These are phyloP conservation scores for Anneissia japonica DNA, from an alignment of 35 echinoderm and acorn worm genomes.

Conservation along the genomic window DNA sequence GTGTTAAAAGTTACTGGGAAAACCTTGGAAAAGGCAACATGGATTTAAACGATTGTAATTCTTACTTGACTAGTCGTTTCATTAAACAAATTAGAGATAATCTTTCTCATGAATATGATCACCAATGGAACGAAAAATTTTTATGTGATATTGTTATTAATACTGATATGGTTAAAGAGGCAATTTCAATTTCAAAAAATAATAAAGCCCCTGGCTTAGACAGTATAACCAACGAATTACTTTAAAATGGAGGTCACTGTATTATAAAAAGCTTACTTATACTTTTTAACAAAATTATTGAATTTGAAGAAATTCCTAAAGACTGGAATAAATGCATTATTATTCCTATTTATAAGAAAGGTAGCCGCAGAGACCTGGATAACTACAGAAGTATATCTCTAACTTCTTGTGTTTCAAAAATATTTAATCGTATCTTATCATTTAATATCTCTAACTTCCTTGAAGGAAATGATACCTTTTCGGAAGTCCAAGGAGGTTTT, in stretches of 20 bases:
- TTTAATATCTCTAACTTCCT: too few relatives aligned
- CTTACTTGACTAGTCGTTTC: neutral
- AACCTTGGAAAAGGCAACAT: neutral
- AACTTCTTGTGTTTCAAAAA: neutral
- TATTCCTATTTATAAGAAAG: neutral
- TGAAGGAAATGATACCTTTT: too few relatives aligned
- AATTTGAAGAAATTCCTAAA: neutral
- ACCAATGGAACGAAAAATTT: neutral
- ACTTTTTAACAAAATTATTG: neutral
- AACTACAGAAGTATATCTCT: neutral
- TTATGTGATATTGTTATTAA: neutral
- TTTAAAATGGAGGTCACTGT: neutral
- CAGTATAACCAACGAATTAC: neutral
- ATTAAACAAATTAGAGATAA: neutral
- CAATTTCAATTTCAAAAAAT: neutral
- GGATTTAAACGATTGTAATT: neutral
- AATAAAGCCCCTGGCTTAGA: neutral
- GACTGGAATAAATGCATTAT: neutral
- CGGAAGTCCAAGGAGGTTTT: too few relatives aligned
- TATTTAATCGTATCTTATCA: neutral
- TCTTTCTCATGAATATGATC: neutral
- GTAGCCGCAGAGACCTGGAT: neutral
- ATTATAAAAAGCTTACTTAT: neutral
- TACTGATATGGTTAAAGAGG: neutral
- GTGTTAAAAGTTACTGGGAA: neutral